phyloP scores from a whole-genome alignment of 2,113 vertebrate genomes.

The Ctenomys sociabilis region DNA sequence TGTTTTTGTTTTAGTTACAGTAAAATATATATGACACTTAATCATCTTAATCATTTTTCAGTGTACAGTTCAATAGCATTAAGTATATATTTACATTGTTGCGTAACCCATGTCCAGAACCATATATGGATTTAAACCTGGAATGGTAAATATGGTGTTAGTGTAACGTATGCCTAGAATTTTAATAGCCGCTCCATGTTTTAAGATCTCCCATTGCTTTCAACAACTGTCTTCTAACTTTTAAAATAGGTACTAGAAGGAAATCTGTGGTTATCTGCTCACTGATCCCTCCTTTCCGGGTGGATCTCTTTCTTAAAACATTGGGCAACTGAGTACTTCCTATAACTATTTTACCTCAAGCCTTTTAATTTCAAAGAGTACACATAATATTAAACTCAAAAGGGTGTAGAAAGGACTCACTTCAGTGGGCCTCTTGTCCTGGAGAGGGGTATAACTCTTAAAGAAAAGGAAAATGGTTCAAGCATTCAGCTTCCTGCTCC shows the following conservation, averaged over 20 bases:
- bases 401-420: background rate
- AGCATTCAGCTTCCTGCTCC: background rate
- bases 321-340: background rate
- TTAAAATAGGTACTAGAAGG: background rate
- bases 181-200: background rate
- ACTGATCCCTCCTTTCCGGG: background rate
- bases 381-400: background rate
- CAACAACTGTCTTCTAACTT: background rate
- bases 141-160: background rate
- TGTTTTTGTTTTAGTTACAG: background rate
- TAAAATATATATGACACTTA: background rate
- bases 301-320: conserved; percentile 7
- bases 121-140: background rate
- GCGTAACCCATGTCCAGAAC: background rate
- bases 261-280: background rate
- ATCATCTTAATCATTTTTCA: background rate
- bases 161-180: background rate
- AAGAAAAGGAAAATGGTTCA: background rate
- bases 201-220: conserved; percentile 26
- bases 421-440: background rate
- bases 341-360: background rate
- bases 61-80: background rate
- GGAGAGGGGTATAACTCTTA: background rate
- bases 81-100: background rate
- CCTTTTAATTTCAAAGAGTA: conserved; percentile 24